phyloP scores from a whole-genome alignment of 2,888 invertebrate species.

The Parthenolecanium corni region DNA sequence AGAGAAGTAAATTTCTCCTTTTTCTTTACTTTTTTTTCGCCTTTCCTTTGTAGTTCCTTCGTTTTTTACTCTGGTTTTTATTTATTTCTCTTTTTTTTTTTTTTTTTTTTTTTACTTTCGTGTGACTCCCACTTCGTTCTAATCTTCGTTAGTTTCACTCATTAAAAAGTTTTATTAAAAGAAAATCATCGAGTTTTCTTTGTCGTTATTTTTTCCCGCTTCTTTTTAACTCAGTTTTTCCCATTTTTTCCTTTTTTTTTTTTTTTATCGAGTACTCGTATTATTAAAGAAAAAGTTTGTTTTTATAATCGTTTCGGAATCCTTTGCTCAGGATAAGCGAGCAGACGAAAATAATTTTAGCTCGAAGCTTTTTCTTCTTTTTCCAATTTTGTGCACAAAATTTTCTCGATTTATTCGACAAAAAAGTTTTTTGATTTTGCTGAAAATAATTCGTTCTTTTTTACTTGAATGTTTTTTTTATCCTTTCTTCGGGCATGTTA shows the following conservation, averaged over 20 bases:
- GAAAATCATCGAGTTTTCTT: slow-evolving; percentile 17
- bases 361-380: slow-evolving; percentile 1
- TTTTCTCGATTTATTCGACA: slow-evolving; percentile 9
- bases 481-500: too few species aligned
- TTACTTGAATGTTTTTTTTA: too few species aligned
- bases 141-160: slow-evolving; percentile 26
- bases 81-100: not conserved
- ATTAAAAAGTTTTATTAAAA: slow-evolving; percentile 28
- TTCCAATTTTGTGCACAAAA: not conserved
- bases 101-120: not conserved
- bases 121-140: slow-evolving; percentile 1
- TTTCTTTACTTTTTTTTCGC: slow-evolving; percentile 6
- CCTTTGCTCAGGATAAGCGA: slow-evolving; percentile 2
- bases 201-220: too few species aligned
- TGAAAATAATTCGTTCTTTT: not conserved
- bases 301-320: slow-evolving; percentile 25
- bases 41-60: slow-evolving; percentile 4
- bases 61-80: slow-evolving; percentile 1
- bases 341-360: slow-evolving; percentile 21
- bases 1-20: slow-evolving; percentile 23
- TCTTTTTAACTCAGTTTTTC: too few species aligned
- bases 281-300: slow-evolving; percentile 27
- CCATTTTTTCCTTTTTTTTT: not conserved
- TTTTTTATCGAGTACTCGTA: slow-evolving; percentile 19
- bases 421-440: slow-evolving; percentile 15